These are phyloP conservation scores for Calliphora vomitoria DNA, from an alignment of 2,888 invertebrate species.

Conservation along the genomic window DNA sequence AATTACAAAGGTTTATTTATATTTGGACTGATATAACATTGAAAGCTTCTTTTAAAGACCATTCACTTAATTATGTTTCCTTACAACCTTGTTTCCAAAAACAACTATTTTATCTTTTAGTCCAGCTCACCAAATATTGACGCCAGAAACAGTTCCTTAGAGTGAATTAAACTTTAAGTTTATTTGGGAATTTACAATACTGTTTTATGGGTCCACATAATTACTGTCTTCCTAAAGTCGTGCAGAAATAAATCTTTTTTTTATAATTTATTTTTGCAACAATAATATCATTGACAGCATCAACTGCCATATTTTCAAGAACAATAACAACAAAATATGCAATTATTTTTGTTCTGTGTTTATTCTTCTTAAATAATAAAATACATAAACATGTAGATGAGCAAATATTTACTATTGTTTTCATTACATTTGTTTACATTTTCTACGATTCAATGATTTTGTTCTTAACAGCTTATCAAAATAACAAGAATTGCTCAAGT, in stretches of 20 bases:
- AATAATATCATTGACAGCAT: conserved; percentile 17
- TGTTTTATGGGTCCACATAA: too few relatives aligned
- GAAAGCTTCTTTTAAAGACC: too few relatives aligned
- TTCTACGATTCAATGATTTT: conserved; percentile 57
- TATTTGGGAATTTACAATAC: too few relatives aligned
- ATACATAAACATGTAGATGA: conserved; percentile 27
- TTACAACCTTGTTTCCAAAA: too few relatives aligned
- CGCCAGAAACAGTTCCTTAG: too few relatives aligned
- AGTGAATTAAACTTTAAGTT: too few relatives aligned
- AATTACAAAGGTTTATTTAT: too few relatives aligned
- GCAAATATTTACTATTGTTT: conserved; percentile 60
- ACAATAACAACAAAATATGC: conserved; percentile 31
- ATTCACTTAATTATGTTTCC: too few relatives aligned
- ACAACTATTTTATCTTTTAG: too few relatives aligned
- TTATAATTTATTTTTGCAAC: background rate
- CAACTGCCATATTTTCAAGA: background rate
- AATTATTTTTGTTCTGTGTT: conserved; percentile 42
- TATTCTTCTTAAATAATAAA: conserved; percentile 39
- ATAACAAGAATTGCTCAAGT: conserved; percentile 48
- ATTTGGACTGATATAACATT: too few relatives aligned
- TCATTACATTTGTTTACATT: conserved; percentile 64
- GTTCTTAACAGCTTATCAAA: conserved; percentile 42
- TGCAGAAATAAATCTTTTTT: background rate
- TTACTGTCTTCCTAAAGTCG: background rate
- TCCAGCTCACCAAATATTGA: too few relatives aligned